These are phyloP conservation scores for Drosophila miranda DNA, from an alignment of 1,140 invertebrate genomes.

Conservation along the genomic window DNA sequence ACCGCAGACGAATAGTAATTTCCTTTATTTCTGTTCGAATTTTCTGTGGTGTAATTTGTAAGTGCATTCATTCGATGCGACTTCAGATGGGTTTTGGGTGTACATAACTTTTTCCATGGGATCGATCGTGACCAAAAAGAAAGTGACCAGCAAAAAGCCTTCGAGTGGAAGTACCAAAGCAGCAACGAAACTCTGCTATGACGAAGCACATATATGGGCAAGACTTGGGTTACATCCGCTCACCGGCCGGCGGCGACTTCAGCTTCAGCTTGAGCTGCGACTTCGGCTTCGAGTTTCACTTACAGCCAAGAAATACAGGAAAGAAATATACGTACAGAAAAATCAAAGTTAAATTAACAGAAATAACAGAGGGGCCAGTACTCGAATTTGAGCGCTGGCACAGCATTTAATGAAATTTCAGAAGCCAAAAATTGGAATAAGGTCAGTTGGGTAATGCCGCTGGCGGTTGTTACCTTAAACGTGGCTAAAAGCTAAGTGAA, in stretches of 20 bases:
- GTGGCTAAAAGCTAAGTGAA: slow-evolving; percentile 46
- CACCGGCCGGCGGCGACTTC: slow-evolving; percentile 29
- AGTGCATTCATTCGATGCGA: slow-evolving; percentile 23
- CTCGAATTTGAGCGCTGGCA: slow-evolving; percentile 21
- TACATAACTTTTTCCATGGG: slow-evolving; percentile 17
- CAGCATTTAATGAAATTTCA: slow-evolving; percentile 24
- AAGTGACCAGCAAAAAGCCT: slow-evolving; percentile 42
- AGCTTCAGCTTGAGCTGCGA: slow-evolving; percentile 6
- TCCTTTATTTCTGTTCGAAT: slow-evolving; percentile 36
- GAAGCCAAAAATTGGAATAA: slow-evolving; percentile 45
- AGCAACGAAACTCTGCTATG: slow-evolving; percentile 12
- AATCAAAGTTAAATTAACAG: slow-evolving; percentile 14
- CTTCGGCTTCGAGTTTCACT: slow-evolving; percentile 62
- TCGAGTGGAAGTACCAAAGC: slow-evolving; percentile 9
- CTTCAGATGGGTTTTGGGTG: slow-evolving; percentile 18
- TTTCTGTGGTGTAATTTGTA: slow-evolving; percentile 41
- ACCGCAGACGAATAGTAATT: slow-evolving; percentile 70
- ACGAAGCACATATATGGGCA: slow-evolving; percentile 31
- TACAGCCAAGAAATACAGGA: slow-evolving; percentile 30
- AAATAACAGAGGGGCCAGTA: slow-evolving; percentile 24
- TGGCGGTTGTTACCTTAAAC: slow-evolving; percentile 51
- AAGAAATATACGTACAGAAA: slow-evolving; percentile 25
- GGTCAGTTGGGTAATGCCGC: slow-evolving; percentile 73
- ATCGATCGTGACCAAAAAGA: slow-evolving; percentile 50
- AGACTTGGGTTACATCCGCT: slow-evolving; percentile 49